Conservation (phyloP, 2,888 invertebrate species). For the Aphrophora alni region DNA sequence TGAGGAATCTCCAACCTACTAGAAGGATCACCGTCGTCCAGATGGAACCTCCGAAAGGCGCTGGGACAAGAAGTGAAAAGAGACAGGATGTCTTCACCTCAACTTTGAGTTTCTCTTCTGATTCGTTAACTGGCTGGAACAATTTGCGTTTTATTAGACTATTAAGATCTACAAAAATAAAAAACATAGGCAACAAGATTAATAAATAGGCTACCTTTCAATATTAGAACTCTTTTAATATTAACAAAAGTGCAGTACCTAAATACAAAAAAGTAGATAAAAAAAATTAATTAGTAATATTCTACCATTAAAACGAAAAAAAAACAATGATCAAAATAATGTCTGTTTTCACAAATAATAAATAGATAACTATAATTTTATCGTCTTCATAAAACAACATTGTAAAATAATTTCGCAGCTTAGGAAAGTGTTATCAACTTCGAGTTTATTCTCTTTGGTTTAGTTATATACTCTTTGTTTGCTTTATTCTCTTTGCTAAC, state of each 20-base stretch:
- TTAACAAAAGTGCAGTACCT: too few relatives aligned
- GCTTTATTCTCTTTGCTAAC: too few relatives aligned
- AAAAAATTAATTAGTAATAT: too few relatives aligned
- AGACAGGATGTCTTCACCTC: slow-evolving; percentile 58
- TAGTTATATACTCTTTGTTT: background rate
- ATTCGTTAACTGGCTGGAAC: slow-evolving; percentile 12
- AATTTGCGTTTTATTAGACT: background rate
- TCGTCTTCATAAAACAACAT: background rate
- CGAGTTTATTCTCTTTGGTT: background rate
- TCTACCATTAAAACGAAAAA: too few relatives aligned
- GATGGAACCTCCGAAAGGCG: slow-evolving; percentile 63
- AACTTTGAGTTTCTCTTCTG: slow-evolving; percentile 37
- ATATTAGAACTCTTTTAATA: too few relatives aligned
- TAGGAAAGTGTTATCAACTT: too few relatives aligned
- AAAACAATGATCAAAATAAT: too few relatives aligned
- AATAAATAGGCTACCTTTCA: too few relatives aligned
- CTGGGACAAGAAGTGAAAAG: slow-evolving; percentile 65
- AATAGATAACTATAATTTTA: background rate
- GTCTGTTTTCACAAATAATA: background rate
- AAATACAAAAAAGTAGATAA: too few relatives aligned
- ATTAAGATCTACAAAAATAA: too few relatives aligned
- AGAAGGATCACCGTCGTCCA: slow-evolving; percentile 69
- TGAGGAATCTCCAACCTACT: slow-evolving; percentile 68
- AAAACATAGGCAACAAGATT: too few relatives aligned
- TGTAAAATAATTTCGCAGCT: background rate